Percentiles rank a stretch among this genome's conserved stretches.
Evolutionary conservation across 1,140 invertebrate species (phyloP).

Genomic region (Apocrypta bakeri): DNA sequence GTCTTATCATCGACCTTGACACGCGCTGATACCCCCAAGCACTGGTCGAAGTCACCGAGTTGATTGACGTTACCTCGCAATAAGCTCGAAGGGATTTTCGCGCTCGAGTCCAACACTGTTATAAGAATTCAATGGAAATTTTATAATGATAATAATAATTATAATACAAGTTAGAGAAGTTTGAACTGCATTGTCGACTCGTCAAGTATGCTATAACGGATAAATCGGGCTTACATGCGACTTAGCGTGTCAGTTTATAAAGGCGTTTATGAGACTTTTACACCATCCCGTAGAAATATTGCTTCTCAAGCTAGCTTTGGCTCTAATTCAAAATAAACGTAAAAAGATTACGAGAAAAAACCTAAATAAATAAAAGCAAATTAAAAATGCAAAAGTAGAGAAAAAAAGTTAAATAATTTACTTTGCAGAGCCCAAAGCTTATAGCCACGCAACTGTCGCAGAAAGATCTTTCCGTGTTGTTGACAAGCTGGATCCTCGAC

Average conservation of each 20-base stretch:
- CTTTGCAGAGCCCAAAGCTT: constrained; percentile 83
- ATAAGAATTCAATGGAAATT: constrained; percentile 44
- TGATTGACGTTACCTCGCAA: constrained; percentile 82
- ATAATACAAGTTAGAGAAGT: background rate
- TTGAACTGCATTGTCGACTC: background rate
- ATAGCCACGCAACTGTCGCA: constrained; percentile 79
- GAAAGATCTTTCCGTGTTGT: constrained; percentile 80
- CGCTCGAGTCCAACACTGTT: constrained; percentile 82
- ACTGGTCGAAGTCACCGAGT: constrained; percentile 83
- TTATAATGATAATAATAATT: background rate
- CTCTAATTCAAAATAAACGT: background rate
- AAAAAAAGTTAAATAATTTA: constrained; percentile 67
- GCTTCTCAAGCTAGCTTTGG: background rate
- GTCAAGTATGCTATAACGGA: background rate
- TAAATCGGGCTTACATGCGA: background rate
- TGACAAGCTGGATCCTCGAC: constrained; percentile 79
- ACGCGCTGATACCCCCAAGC: constrained; percentile 75
- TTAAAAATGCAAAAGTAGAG: background rate
- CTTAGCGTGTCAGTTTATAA: background rate
- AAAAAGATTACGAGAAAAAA: too few species aligned
- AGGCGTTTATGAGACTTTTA: background rate
- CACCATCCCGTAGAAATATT: background rate
- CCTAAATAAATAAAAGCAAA: constrained; percentile 36
- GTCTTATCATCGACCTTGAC: constrained; percentile 74
- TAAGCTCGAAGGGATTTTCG: constrained; percentile 80